Percentiles rank a stretch among this genome's conserved stretches.
These are phyloP conservation scores for Stomatorhinus walkeri DNA, from an alignment of 2,797 vertebrate species.

Conservation along the genomic window DNA sequence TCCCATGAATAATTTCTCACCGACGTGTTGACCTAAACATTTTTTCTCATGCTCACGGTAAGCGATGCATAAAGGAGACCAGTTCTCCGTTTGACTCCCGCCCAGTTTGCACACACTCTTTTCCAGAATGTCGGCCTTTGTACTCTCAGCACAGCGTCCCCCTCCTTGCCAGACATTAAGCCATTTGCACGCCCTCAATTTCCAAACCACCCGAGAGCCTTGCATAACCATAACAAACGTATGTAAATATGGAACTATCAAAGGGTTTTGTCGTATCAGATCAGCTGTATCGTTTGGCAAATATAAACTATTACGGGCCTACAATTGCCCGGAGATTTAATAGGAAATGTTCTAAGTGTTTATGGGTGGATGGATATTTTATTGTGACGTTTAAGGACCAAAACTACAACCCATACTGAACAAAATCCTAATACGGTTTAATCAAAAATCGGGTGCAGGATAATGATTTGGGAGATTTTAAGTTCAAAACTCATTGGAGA, in stretches of 20 bases:
- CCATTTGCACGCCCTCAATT: slow-evolving; percentile 10
- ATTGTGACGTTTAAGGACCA: neutral
- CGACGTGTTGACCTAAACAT: slow-evolving; percentile 11
- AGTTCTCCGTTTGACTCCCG: neutral
- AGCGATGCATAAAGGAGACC: neutral
- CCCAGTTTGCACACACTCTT: neutral
- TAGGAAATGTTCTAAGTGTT: neutral
- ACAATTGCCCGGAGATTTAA: neutral
- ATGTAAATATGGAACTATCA: neutral
- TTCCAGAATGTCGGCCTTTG: slow-evolving; percentile 8
- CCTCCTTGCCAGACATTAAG: slow-evolving; percentile 16
- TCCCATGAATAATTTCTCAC: neutral
- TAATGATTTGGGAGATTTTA: neutral
- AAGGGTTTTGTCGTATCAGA: neutral
- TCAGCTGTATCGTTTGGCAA: neutral
- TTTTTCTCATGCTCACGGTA: neutral
- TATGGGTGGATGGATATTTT: neutral
- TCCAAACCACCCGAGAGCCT: slow-evolving; percentile 17
- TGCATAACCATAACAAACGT: slow-evolving; percentile 8
- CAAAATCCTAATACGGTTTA: neutral
- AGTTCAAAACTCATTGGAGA: neutral
- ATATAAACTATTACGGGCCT: neutral
- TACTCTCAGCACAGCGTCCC: neutral
- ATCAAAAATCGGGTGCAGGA: neutral
- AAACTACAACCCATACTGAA: neutral